Conservation (phyloP, 2,797 vertebrate species). For the Gastrophryne carolinensis region DNA sequence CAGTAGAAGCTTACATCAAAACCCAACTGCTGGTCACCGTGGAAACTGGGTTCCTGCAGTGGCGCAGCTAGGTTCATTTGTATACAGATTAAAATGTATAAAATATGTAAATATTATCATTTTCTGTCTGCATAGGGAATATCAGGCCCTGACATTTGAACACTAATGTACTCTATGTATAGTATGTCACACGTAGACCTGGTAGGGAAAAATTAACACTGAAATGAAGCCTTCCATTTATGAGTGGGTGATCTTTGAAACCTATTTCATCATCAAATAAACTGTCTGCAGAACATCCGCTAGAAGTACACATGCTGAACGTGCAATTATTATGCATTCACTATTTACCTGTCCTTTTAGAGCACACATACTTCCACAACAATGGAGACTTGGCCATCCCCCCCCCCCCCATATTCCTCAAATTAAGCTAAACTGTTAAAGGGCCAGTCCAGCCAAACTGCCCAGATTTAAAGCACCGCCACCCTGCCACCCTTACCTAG, state of each 20-base stretch:
- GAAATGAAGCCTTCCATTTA: neutral
- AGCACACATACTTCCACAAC: too few relatives aligned
- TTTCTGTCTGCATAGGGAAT: neutral
- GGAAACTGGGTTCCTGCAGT: conserved; percentile 26
- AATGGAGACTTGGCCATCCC: too few relatives aligned
- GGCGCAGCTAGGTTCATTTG: conserved; percentile 1
- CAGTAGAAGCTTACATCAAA: conserved; percentile 4
- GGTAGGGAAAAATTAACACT: neutral
- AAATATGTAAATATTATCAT: conserved; percentile 39
- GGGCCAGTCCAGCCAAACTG: too few relatives aligned
- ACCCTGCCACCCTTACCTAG: too few relatives aligned
- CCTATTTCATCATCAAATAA: too few relatives aligned
- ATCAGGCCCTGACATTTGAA: neutral
- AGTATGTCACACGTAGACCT: neutral
- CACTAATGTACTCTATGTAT: neutral
- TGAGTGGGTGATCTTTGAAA: neutral
- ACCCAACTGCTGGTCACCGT: conserved; percentile 27
- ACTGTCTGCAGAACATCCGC: too few relatives aligned
- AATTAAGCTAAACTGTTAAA: too few relatives aligned
- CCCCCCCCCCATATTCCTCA: too few relatives aligned
- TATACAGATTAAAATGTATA: conserved; percentile 17
- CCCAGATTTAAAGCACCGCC: too few relatives aligned
- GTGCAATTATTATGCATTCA: too few relatives aligned
- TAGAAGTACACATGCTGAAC: too few relatives aligned
- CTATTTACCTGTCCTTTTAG: too few relatives aligned